Conservation (phyloP, 2,113 vertebrate genomes). For the Oxygymnocypris stewartii region DNA sequence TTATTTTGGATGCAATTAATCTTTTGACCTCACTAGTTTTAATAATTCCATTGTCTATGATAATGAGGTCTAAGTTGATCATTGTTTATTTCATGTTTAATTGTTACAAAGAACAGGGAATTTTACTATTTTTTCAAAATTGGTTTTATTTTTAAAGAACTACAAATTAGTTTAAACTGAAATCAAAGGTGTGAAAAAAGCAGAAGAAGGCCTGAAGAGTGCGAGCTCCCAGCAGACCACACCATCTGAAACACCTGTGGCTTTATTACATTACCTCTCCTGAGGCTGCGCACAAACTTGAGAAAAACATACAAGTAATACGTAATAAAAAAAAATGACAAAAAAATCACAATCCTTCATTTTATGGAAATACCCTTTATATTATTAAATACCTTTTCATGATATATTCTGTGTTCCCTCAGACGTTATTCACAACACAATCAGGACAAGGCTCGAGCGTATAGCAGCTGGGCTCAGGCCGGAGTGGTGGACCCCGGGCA, state of each 20-base stretch:
- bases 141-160: slow-evolving; percentile 1
- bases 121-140: not conserved
- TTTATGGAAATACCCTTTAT: not conserved
- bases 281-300: not conserved
- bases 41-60: not conserved
- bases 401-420: slow-evolving; percentile 46
- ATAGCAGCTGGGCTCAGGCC: slow-evolving; percentile 76
- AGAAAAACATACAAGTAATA: not conserved
- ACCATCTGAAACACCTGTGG: not conserved
- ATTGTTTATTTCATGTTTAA: not conserved
- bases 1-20: too few relatives aligned
- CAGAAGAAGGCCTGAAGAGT: not conserved
- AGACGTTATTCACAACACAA: slow-evolving; percentile 73
- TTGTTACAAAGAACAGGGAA: not conserved
- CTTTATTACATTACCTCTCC: not conserved
- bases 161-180: not conserved
- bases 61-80: not conserved
- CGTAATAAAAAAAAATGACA: not conserved
- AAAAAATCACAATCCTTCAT: not conserved
- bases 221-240: not conserved
- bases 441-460: slow-evolving; percentile 70
- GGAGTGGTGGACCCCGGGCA: slow-evolving; percentile 49
- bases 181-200: not conserved
- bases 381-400: not conserved
- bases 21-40: too few relatives aligned